A percentile compares a stretch with the other conserved stretches of the same genome.
phyloP scores from a whole-genome alignment of 2,797 vertebrate genomes.

The Girardinus metallicus region DNA sequence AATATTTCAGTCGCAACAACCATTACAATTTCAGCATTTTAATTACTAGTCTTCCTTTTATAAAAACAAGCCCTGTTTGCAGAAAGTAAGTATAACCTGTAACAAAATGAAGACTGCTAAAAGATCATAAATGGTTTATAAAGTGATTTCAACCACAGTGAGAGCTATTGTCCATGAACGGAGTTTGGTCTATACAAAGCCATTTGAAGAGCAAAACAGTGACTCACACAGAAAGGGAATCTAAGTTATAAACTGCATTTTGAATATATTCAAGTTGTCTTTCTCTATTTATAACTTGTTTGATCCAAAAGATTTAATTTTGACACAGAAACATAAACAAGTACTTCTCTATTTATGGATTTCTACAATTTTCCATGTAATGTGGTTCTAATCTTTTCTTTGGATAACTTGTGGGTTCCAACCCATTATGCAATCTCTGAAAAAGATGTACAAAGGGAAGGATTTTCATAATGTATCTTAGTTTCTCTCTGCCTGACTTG shows the following conservation, averaged over 20 bases:
- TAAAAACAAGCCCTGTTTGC: background rate
- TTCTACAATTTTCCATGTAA: constrained; percentile 5
- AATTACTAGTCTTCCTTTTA: background rate
- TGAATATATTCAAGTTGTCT: background rate
- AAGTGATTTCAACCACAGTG: background rate
- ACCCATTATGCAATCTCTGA: background rate
- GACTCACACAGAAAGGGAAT: background rate
- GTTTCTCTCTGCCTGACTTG: constrained; percentile 7
- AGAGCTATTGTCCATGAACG: background rate
- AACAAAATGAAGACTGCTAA: background rate
- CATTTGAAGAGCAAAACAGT: background rate
- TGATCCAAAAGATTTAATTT: background rate
- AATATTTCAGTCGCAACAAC: background rate
- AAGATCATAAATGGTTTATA: background rate
- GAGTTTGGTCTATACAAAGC: too few relatives aligned
- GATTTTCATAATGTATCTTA: background rate
- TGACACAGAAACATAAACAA: background rate
- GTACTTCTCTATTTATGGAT: background rate
- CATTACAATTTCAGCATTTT: background rate
- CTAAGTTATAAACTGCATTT: background rate
- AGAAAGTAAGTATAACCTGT: background rate
- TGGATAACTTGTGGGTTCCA: background rate
- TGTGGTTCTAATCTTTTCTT: background rate
- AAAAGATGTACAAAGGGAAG: constrained; percentile 6
- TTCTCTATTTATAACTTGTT: background rate